Evolutionary conservation across 1,140 invertebrate genomes (phyloP), one percentile per base, ranked within the genome.

Genomic region (Semibalanus balanoides): DNA sequence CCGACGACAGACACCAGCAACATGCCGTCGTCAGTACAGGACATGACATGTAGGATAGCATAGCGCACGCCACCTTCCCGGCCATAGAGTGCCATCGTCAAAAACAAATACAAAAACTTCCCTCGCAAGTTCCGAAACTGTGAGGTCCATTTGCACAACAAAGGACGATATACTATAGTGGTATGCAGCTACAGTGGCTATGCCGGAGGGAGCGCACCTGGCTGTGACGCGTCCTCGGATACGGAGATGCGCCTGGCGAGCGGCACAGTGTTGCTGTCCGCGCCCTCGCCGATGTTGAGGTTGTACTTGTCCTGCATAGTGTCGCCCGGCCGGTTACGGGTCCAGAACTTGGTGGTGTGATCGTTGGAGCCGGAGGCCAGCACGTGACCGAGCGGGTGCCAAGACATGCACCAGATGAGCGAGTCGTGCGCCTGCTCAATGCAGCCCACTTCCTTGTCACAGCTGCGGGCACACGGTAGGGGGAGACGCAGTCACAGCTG

Each of bases 361-460:
- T 99, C 97, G 85, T 99, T 99, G 30, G 96, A 98, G 9, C 97
- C 96, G 5, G 96, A 97, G 81, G 95, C 97, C 3, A 99, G 85
- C 80, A 99, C 98, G 83, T 99, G 98, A 11, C 98, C 98, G 9
- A 99, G 84, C 0, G 98, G 98, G 88, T 99, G 98, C 97, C 98
- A 99, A 30, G 95, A 94, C 78, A 99, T 85, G 27, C 95, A 94
- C 97, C 97, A 99, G 0, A 99, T 95, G 82, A 98, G 98, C 81
- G 95, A 97, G 84, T 99, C 97, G 84, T 99, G 97, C 31, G 97
- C 97, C 82, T 96, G 92, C 85, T 99, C 97, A 81, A 99, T 97
- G 31, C 92, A 91, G 7, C 97, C 97, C 35, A 99, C 93, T 88
- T 99, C 97, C 85, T 98, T 97, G 81, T 98, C 96, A 78, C 93